Evolutionary conservation across 2,113 vertebrate species (phyloP).

Genomic region (Mastomys natalensis): DNA sequence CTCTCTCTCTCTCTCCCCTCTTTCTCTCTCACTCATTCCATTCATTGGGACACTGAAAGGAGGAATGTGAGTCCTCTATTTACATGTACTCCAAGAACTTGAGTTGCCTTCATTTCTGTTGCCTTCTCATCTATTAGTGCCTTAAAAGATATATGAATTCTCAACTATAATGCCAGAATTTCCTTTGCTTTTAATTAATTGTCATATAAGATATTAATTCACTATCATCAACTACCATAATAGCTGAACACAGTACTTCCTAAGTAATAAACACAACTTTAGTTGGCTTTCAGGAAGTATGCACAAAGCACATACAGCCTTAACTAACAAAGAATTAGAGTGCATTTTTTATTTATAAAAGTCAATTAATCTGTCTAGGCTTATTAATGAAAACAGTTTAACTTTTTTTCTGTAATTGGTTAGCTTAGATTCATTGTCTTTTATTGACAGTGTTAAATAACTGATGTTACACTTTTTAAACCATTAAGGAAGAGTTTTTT

Average conservation of each 20-base stretch:
- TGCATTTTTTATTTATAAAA: neutral
- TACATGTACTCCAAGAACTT: neutral
- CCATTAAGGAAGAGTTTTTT: neutral
- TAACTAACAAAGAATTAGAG: neutral
- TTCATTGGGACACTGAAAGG: neutral
- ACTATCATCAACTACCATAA: neutral
- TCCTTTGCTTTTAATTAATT: neutral
- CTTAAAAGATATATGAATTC: neutral
- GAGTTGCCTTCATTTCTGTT: neutral
- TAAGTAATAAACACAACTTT: neutral
- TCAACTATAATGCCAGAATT: neutral
- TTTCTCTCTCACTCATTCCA: neutral
- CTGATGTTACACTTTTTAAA: neutral
- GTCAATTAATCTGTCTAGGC: neutral
- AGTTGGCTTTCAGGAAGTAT: neutral
- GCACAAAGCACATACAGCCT: neutral
- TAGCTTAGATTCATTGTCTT: neutral
- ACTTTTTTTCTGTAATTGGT: neutral
- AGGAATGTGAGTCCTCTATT: neutral
- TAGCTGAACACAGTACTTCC: neutral
- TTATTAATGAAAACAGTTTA: neutral
- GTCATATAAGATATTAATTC: neutral
- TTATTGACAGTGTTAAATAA: neutral
- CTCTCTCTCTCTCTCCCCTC: neutral
- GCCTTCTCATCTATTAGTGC: neutral